phyloP scores from a whole-genome alignment of 2,888 invertebrate genomes.

The Cephus pygmeus region DNA sequence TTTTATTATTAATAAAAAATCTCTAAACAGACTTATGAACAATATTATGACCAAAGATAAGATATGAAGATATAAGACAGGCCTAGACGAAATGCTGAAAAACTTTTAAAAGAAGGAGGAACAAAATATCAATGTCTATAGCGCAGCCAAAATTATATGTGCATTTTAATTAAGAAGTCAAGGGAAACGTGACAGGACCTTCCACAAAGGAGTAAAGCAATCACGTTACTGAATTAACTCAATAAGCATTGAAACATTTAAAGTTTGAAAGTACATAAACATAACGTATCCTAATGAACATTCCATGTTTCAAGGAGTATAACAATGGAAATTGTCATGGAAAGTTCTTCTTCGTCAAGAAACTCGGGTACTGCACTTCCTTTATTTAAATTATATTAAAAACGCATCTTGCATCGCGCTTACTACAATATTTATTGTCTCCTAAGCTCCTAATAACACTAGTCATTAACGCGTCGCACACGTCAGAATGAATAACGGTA shows the following conservation, averaged over 20 bases:
- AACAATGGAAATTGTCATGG: not conserved
- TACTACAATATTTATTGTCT: not conserved
- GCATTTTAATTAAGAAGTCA: not conserved
- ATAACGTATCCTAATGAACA: not conserved
- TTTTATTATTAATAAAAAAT: not conserved
- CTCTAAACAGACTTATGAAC: not conserved
- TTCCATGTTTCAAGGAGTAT: not conserved
- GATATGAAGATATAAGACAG: not conserved
- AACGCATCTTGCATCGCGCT: not conserved
- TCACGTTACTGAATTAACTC: not conserved
- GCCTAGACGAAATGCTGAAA: not conserved
- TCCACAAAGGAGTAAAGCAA: not conserved
- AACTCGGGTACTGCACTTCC: not conserved
- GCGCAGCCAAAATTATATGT: not conserved
- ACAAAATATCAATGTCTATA: not conserved
- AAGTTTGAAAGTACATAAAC: not conserved
- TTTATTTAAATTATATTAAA: not conserved
- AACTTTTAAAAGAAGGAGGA: not conserved
- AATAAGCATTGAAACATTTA: not conserved
- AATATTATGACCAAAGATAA: not conserved
- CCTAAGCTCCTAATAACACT: not conserved
- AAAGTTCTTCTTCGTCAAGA: not conserved
- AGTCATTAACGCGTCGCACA: not conserved
- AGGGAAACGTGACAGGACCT: not conserved
- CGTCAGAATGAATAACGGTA: not conserved